These are phyloP conservation scores for Sympetrum striolatum DNA, from an alignment of 2,888 invertebrate species.

Conservation along the genomic window DNA sequence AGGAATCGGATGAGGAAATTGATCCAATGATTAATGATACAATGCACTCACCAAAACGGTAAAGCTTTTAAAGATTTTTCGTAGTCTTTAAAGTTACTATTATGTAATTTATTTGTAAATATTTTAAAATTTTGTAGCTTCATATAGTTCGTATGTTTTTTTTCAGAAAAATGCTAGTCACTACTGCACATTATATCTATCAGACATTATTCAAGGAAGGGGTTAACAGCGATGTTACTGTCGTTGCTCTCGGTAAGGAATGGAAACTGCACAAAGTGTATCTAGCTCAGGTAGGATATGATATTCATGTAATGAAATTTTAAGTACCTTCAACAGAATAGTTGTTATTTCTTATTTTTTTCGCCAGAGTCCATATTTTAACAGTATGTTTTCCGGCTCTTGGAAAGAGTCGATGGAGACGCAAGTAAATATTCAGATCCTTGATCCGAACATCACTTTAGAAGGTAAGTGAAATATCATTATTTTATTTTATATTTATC, in stretches of 20 bases:
- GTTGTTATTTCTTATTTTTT: constrained; percentile 45
- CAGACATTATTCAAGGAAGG: constrained; percentile 78
- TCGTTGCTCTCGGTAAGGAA: constrained; percentile 72
- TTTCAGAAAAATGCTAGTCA: constrained; percentile 69
- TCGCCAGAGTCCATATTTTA: constrained; percentile 74
- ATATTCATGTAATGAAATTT: background rate
- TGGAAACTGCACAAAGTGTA: constrained; percentile 82
- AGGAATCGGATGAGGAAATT: constrained; percentile 61
- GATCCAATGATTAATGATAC: constrained; percentile 65
- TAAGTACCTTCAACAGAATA: background rate
- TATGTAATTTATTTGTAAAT: constrained; percentile 15
- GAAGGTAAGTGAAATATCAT: constrained; percentile 63
- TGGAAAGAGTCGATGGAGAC: constrained; percentile 76
- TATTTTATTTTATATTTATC: constrained; percentile 44
- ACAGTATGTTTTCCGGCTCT: constrained; percentile 80
- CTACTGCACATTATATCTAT: constrained; percentile 80
- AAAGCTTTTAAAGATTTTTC: constrained; percentile 49
- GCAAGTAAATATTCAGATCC: constrained; percentile 71
- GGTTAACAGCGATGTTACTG: constrained; percentile 76
- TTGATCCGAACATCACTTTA: constrained; percentile 73
- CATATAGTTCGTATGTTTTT: background rate
- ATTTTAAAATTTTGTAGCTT: background rate
- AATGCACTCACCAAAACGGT: constrained; percentile 71
- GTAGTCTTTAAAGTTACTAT: background rate
- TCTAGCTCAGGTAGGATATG: constrained; percentile 66